These are phyloP conservation scores for Calameuta pallipes DNA, from an alignment of 2,888 invertebrate species.

Conservation along the genomic window DNA sequence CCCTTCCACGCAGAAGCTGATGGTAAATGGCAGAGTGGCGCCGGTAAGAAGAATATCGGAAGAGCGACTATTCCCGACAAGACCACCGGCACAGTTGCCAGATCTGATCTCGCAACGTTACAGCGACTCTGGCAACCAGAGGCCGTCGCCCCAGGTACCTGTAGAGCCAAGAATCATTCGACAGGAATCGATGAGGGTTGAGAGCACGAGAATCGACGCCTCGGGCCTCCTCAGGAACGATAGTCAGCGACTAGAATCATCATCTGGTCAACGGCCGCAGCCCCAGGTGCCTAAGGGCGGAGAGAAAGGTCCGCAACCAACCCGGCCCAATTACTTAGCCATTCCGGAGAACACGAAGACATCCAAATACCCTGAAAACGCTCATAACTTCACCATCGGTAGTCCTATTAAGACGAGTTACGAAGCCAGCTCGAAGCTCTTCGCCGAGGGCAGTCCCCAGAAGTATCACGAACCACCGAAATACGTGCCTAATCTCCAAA, in stretches of 20 bases:
- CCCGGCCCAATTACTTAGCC: conserved; percentile 45
- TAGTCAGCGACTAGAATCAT: conserved; percentile 41
- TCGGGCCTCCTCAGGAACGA: conserved; percentile 46
- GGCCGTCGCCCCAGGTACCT: conserved; percentile 58
- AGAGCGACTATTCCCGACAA: conserved; percentile 39
- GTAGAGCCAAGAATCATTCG: conserved; percentile 57
- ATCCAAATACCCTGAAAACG: conserved; percentile 30
- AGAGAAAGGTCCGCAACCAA: conserved; percentile 19
- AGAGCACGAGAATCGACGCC: conserved; percentile 44
- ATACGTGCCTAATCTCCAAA: conserved; percentile 48
- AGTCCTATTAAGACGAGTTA: conserved; percentile 54
- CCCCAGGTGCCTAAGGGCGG: conserved; percentile 44
- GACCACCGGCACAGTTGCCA: conserved; percentile 54
- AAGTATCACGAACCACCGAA: conserved; percentile 59
- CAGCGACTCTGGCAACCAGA: conserved; percentile 57
- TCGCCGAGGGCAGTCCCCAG: conserved; percentile 49
- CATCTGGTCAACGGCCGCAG: conserved; percentile 58
- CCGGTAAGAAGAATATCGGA: conserved; percentile 54
- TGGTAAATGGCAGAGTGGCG: conserved; percentile 66
- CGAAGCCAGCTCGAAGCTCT: conserved; percentile 50
- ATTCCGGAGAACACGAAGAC: conserved; percentile 33
- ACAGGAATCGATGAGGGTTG: conserved; percentile 58
- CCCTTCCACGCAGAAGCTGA: conserved; percentile 66
- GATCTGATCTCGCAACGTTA: conserved; percentile 56
- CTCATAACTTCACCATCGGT: conserved; percentile 39